Base-by-base conservation (phyloP, 2,113 vertebrate genomes). In the Antennarius striatus region DNA sequence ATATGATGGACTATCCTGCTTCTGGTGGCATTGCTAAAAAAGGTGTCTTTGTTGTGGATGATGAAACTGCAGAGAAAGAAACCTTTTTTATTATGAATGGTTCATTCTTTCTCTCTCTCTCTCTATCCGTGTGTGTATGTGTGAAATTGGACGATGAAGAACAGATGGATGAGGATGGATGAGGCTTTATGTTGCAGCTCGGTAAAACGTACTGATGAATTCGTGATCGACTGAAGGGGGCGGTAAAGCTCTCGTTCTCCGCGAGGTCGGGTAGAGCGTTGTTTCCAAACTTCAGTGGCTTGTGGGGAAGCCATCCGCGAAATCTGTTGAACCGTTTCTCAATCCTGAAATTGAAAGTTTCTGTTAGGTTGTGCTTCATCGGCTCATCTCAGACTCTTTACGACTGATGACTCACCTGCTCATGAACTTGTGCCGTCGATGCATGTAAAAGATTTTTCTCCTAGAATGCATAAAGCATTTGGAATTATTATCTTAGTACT, bases 371-470 rank as follows among this genome's bases (percentile, higher is more conserved):
- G 12, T 40, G 17, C 36, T 17, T 22, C 1, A 3, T 29, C 14
- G 12, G 46, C 28, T 39, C 0, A 39, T 12, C 28, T 32, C 5
- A 40, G 2, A 10, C 1, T 13, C 10, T 43, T 7, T 15, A 7
- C 15, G 6, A 30, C 17, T n/a, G 16, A 46, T 29, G 57, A 90
- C 95, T 93, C 69, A 98, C 96, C 95, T 95, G 92, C 93, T 96
- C 94, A 96, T 95, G 91, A 98, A 94, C 94, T 95, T 96, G 93
- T 95, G 95, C 32, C 95, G 91, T 60, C 93, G 93, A 64, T 96
- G 95, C 93, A 94, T 94, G 94, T 94, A 97, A 93, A 96, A 96
- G 91, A 96, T 95, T 95, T 98, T 97, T 94, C 96, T 96, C 93
- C 95, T 98, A 91, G 90, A 94, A 94, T 86, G 22, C 22, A 93